Evolutionary conservation across 2,113 vertebrate species (phyloP), one percentile per base, ranked within the genome.

Genomic region (Ctenodactylus gundi): DNA sequence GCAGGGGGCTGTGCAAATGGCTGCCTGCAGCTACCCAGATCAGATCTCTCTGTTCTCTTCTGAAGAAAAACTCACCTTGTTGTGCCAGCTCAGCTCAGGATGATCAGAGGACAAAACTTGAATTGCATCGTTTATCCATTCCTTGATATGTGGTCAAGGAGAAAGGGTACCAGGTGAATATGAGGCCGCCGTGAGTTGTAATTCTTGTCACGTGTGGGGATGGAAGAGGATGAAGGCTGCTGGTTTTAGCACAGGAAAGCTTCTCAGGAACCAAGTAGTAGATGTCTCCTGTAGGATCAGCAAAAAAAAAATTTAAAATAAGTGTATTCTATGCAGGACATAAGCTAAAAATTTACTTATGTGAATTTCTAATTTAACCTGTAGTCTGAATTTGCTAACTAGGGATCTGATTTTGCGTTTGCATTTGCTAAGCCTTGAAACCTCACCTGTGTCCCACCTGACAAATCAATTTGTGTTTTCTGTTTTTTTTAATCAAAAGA

Each of bases 381-480:
- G 25, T 29, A 39, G 86, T 77, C 29, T 21, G 34, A 27, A n/a
- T n/a, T n/a, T n/a, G n/a, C n/a, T n/a, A n/a, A n/a, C n/a, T n/a
- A n/a, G n/a, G n/a, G n/a, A n/a, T n/a, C n/a, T n/a, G n/a, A n/a
- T n/a, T n/a, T n/a, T n/a, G n/a, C n/a, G n/a, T 49, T 23, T 62
- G 31, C 44, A 3, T 27, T 10, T 0, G 23, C 49, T 95, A 60
- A 91, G 27, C 36, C 46, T 70, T 21, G 11, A 21, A 75, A 65
- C 41, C 10, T 10, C 57, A 36, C 41, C 77, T 85, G 23, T 88
- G 12, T 29, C 12, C 17, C 17, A 87, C 39, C 57, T 93, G 77
- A 77, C 17, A 95, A 86, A 93, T 75, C 84, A 88, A 73, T n/a
- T 90, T 39, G 17, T 72, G 44, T 84, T 90, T 92, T 92, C 41